Percentiles rank a stretch among this genome's conserved stretches.
Evolutionary conservation across 2,888 invertebrate species (phyloP).

Genomic region (Cheilosia grossa): DNA sequence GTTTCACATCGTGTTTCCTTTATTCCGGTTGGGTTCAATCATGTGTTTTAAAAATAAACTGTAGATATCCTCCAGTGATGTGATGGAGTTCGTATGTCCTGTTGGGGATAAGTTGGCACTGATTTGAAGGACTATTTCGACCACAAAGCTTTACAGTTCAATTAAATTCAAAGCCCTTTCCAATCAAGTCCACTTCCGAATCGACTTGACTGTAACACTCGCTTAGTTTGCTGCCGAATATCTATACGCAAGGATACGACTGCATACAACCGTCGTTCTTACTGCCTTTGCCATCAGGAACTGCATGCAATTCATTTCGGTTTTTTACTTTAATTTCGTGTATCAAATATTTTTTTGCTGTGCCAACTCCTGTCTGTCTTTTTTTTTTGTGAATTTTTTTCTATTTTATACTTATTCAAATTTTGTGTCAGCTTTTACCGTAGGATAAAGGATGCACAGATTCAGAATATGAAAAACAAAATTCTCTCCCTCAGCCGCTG

Average conservation of each 20-base stretch:
- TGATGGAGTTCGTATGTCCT: too few relatives aligned
- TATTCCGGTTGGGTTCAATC: too few relatives aligned
- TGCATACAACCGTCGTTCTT: slow-evolving; percentile 6
- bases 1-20: too few relatives aligned
- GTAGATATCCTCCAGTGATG: too few relatives aligned
- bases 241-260: not conserved
- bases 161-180: too few relatives aligned
- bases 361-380: slow-evolving; percentile 11
- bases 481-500: not conserved
- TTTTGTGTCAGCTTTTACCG: slow-evolving; percentile 14
- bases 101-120: too few relatives aligned
- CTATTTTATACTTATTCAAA: slow-evolving; percentile 24
- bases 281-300: not conserved
- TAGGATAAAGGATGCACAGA: slow-evolving; percentile 53
- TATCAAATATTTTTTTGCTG: slow-evolving; percentile 17
- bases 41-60: too few relatives aligned
- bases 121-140: too few relatives aligned
- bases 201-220: slow-evolving; percentile 11
- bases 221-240: slow-evolving; percentile 20
- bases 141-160: too few relatives aligned
- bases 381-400: slow-evolving; percentile 11
- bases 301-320: slow-evolving; percentile 45
- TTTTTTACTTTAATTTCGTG: slow-evolving; percentile 55
- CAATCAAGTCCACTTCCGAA: not conserved
- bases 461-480: slow-evolving; percentile 40